Conservation (phyloP, 2,888 invertebrate genomes). For the Acrobasis consociella region DNA sequence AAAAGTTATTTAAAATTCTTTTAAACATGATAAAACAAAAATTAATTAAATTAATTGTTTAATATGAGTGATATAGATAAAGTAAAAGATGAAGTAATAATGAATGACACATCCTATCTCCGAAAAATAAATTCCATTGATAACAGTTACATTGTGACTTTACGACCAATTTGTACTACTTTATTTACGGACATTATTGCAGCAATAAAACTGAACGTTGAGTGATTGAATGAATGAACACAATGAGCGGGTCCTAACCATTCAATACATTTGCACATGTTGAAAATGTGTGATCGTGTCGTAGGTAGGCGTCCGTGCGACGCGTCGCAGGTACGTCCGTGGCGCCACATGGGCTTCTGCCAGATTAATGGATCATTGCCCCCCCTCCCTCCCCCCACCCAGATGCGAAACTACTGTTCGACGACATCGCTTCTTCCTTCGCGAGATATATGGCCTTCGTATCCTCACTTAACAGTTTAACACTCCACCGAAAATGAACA, state of each 20-base stretch:
- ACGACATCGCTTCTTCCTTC: slow-evolving; percentile 68
- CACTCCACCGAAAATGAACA: slow-evolving; percentile 18
- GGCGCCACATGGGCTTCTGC: slow-evolving; percentile 92
- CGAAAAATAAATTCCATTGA: slow-evolving; percentile 13
- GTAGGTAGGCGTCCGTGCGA: slow-evolving; percentile 78
- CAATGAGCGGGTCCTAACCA: slow-evolving; percentile 21
- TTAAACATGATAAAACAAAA: too few species aligned
- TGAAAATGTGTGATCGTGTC: slow-evolving; percentile 43
- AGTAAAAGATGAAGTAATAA: neutral
- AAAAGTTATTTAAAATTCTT: too few species aligned
- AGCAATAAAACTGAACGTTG: slow-evolving; percentile 15
- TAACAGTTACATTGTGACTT: slow-evolving; percentile 16
- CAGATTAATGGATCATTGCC: slow-evolving; percentile 93
- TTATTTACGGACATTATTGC: slow-evolving; percentile 20
- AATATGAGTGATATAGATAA: too few species aligned
- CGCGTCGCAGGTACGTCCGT: slow-evolving; percentile 80
- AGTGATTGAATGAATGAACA: slow-evolving; percentile 18
- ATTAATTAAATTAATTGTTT: too few species aligned
- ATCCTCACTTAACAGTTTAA: slow-evolving; percentile 24
- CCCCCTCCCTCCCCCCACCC: slow-evolving; percentile 82
- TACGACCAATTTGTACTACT: slow-evolving; percentile 23
- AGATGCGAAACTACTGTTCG: slow-evolving; percentile 75
- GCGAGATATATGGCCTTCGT: slow-evolving; percentile 55
- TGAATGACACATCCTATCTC: neutral
- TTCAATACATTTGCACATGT: slow-evolving; percentile 54